These are phyloP conservation scores for Eurypyga helias DNA, from an alignment of 2,113 vertebrate genomes.

Conservation along the genomic window DNA sequence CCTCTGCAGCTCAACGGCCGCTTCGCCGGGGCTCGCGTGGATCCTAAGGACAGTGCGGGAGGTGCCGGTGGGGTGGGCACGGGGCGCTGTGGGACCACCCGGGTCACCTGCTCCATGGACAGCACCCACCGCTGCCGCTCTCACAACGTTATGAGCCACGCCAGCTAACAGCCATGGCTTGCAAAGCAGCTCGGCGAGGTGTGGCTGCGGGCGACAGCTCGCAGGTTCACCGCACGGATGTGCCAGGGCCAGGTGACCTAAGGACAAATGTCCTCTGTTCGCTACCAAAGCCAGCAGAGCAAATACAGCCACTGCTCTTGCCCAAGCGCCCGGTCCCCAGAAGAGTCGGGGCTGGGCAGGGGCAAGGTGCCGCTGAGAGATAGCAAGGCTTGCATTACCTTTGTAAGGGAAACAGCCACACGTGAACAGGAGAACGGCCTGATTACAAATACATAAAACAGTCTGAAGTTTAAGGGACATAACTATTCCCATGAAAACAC, in stretches of 20 bases:
- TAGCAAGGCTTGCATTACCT: neutral
- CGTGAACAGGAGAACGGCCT: neutral
- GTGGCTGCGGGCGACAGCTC: neutral
- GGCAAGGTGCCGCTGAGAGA: neutral
- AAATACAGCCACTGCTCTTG: neutral
- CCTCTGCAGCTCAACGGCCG: neutral
- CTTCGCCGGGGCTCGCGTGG: fast-evolving
- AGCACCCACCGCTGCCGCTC: fast-evolving
- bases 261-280: neutral
- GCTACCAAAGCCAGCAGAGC: neutral
- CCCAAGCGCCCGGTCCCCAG: neutral
- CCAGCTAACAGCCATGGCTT: fast-evolving
- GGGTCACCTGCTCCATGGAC: neutral
- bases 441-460: neutral
- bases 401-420: neutral
- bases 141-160: neutral
- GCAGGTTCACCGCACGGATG: neutral
- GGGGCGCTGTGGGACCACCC: neutral
- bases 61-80: neutral
- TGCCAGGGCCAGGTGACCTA: neutral
- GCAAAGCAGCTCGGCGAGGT: neutral
- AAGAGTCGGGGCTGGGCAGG: neutral
- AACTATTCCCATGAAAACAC: neutral
- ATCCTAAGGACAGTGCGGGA: fast-evolving
- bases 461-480: neutral